Evolutionary conservation across 2,113 vertebrate genomes (phyloP).

Genomic region (Oryctolagus cuniculus): DNA sequence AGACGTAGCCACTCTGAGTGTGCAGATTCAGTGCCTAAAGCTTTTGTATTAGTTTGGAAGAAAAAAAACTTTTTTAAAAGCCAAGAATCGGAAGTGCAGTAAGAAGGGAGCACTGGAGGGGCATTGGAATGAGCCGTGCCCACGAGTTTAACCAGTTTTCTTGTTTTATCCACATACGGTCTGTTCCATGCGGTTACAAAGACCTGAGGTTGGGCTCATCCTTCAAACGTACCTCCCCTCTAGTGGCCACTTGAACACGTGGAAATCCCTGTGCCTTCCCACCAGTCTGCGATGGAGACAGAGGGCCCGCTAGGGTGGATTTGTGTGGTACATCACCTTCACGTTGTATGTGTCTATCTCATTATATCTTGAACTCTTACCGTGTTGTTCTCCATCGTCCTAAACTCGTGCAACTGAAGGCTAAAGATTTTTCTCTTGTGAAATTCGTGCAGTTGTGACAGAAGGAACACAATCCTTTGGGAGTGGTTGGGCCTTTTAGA

Average conservation of each 20-base stretch:
- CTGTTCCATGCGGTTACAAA: neutral
- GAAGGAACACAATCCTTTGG: neutral
- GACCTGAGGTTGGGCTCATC: neutral
- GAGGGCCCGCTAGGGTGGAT: slow-evolving; percentile 31
- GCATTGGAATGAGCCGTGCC: neutral
- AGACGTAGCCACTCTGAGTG: neutral
- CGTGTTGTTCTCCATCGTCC: slow-evolving; percentile 4
- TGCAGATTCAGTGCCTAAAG: neutral
- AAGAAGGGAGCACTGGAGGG: neutral
- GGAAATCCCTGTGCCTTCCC: slow-evolving; percentile 25
- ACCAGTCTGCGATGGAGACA: slow-evolving; percentile 8
- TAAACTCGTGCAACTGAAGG: neutral
- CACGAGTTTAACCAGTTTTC: slow-evolving; percentile 22
- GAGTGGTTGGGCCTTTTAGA: neutral
- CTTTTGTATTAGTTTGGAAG: slow-evolving; percentile 29
- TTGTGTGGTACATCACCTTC: slow-evolving; percentile 72
- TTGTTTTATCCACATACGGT: slow-evolving; percentile 6
- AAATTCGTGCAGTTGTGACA: neutral
- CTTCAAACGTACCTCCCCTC: slow-evolving; percentile 63
- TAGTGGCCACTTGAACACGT: slow-evolving; percentile 46
- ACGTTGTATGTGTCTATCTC: slow-evolving; percentile 49
- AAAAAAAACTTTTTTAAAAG: slow-evolving; percentile 37
- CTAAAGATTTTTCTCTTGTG: neutral
- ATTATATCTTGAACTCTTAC: slow-evolving; percentile 57
- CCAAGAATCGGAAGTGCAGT: slow-evolving; percentile 31